Base-by-base conservation (phyloP, 1,140 invertebrate species). In the Pogonomyrmex californicus region DNA sequence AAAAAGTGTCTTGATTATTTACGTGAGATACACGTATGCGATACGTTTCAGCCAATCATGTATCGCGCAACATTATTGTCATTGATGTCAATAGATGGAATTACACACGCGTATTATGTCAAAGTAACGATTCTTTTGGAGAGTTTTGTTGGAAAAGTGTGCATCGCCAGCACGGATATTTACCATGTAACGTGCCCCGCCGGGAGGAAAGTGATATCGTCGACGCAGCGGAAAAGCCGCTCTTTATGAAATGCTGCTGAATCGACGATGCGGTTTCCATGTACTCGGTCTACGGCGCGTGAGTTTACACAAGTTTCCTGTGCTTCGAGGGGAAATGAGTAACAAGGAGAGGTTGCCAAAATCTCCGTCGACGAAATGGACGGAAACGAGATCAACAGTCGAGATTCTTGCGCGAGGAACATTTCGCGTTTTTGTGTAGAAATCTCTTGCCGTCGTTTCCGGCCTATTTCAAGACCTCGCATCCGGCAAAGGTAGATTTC, bases 221-320 rank as follows among this genome's bases (percentile, higher is more conserved):
- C 66, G 79, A 87, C 78, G 66, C 78, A n/a, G 85, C 65, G 85
- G 85, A 86, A 86, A 83, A 82, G 79, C 86, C 54, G 56, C 54
- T 60, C 86, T 87, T 87, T 87, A 87, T 85, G 49, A 73, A 87
- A 56, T 49, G 66, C n/a, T 73, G 86, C 66, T 87, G 68, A 87
- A 87, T 87, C 86, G 86, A 87, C 86, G 44, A 4, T 66, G 51
- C 51, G 65, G 36, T 51, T 58, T 82, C 44, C 44, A 70, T 82
- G 78, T 58, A 17, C 33, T 33, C 54, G n/a, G 66, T 23, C 38
- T 23, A 49, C 56, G 54, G 38, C n/a, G 38, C 49, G 30, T 23
- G 38, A 33, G 71, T 77, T 85, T 85, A 77, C 75, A 58, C 82
- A 85, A 63, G 71, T 78, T 54, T 65, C 47, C 23, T 44, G 47